A percentile compares a stretch with the other conserved stretches of the same genome.
Evolutionary conservation across 2,113 vertebrate species (phyloP).

Genomic region (Xenopus laevis): DNA sequence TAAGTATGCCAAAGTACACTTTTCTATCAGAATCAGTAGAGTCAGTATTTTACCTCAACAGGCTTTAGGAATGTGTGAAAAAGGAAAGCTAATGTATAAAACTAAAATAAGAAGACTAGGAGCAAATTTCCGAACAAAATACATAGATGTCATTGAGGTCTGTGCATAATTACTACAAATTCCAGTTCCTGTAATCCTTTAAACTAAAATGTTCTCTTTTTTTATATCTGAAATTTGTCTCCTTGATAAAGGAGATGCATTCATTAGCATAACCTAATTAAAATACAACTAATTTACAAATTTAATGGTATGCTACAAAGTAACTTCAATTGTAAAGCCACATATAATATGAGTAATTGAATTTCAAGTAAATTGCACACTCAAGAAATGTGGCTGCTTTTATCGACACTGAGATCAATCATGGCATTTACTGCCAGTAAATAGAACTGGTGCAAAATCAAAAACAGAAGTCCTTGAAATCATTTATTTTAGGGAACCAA

Average conservation of each 20-base stretch:
- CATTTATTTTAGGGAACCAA: conserved; percentile 1
- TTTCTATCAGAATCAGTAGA: no score
- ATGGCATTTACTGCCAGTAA: conserved; percentile 23
- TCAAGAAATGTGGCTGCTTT: conserved; percentile 17
- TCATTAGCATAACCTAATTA: conserved; percentile 37
- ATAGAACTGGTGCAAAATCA: conserved; percentile 2
- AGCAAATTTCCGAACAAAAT: no score
- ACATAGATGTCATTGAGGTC: no score
- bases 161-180: no score
- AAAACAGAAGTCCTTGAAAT: conserved; percentile 15
- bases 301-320: conserved; percentile 30
- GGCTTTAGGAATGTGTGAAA: no score
- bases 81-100: no score
- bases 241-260: conserved; percentile 31
- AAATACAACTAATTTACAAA: conserved; percentile 29
- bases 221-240: conserved; percentile 17
- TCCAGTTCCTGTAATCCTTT: no score
- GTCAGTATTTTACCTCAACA: no score
- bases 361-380: conserved; percentile 38
- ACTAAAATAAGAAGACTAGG: no score
- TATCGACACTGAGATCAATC: conserved; percentile 34
- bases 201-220: no score
- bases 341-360: conserved; percentile 31
- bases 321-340: conserved; percentile 26
- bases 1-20: no score